Conservation (phyloP, 2,797 vertebrate genomes). For the Acanthurus lineatus region DNA sequence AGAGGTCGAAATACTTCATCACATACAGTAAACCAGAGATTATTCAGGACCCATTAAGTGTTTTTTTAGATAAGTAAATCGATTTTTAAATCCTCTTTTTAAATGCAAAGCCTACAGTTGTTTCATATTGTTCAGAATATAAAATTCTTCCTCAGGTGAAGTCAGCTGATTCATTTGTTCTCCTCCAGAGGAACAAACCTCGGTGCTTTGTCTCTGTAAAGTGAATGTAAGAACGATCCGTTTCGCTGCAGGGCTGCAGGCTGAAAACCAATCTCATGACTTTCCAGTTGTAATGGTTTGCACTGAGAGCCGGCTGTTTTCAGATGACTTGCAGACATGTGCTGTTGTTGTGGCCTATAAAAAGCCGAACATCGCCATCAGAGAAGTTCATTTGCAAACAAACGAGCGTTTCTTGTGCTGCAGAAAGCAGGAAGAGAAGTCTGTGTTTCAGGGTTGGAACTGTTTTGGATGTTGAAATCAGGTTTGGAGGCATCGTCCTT, state of each 20-base stretch:
- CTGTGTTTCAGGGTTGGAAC: slow-evolving; percentile 1
- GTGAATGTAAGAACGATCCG: slow-evolving; percentile 17
- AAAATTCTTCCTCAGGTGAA: too few species aligned
- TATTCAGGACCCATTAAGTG: too few species aligned
- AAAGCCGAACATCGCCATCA: slow-evolving; percentile 39
- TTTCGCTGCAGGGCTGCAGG: slow-evolving; percentile 54
- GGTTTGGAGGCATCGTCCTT: slow-evolving; percentile 5
- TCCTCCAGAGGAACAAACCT: too few species aligned
- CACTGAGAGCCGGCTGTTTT: slow-evolving; percentile 64
- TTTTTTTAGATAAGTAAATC: too few species aligned
- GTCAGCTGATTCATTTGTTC: too few species aligned
- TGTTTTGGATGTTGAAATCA: slow-evolving; percentile 13
- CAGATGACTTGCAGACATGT: slow-evolving; percentile 64
- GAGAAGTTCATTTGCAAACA: slow-evolving; percentile 46
- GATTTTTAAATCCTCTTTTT: too few species aligned
- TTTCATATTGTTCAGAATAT: too few species aligned
- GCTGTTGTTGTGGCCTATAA: slow-evolving; percentile 72
- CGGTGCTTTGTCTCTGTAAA: not conserved
- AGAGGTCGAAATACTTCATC: too few species aligned
- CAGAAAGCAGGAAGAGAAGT: slow-evolving; percentile 28
- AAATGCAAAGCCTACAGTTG: too few species aligned
- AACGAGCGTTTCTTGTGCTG: slow-evolving; percentile 20
- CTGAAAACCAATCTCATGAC: slow-evolving; percentile 83
- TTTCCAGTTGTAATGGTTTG: slow-evolving; percentile 46
- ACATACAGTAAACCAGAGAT: too few species aligned